Evolutionary conservation across 2,797 vertebrate genomes (phyloP).

Genomic region (Erethizon dorsatum): DNA sequence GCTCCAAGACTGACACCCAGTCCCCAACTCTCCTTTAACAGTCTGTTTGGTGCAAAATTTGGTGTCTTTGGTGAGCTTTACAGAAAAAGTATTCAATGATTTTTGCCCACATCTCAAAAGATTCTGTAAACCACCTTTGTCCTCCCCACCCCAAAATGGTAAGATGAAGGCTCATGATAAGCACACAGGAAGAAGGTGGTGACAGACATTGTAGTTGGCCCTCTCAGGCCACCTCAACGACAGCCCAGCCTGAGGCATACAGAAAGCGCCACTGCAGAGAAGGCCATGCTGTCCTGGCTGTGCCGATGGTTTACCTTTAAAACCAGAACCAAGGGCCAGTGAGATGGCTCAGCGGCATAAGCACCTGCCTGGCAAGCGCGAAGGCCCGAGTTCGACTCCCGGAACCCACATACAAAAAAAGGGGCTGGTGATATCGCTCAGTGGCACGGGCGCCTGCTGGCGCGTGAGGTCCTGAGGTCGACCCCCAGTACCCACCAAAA

Average conservation of each 20-base stretch:
- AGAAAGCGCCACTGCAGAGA: rapidly evolving
- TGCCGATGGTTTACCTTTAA: neutral
- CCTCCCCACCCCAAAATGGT: neutral
- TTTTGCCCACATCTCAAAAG: neutral
- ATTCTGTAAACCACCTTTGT: neutral
- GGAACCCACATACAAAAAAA: too few species aligned
- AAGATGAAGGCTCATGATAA: neutral
- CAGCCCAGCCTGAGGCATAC: too few species aligned
- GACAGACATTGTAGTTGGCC: neutral
- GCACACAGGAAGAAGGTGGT: neutral
- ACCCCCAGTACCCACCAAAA: too few species aligned
- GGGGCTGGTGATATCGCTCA: too few species aligned
- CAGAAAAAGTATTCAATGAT: neutral
- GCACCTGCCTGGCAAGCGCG: too few species aligned
- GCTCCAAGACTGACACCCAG: neutral
- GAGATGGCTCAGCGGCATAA: too few species aligned
- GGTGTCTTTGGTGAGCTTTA: neutral
- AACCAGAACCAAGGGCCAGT: neutral
- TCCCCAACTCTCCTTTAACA: neutral
- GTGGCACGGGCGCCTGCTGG: too few species aligned
- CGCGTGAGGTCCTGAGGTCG: too few species aligned
- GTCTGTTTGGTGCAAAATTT: neutral
- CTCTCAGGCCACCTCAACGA: neutral
- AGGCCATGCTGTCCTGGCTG: rapidly evolving
- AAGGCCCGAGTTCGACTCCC: too few species aligned